Conservation (phyloP, 2,797 vertebrate species). For the Acrocephalus scirpaceus region DNA sequence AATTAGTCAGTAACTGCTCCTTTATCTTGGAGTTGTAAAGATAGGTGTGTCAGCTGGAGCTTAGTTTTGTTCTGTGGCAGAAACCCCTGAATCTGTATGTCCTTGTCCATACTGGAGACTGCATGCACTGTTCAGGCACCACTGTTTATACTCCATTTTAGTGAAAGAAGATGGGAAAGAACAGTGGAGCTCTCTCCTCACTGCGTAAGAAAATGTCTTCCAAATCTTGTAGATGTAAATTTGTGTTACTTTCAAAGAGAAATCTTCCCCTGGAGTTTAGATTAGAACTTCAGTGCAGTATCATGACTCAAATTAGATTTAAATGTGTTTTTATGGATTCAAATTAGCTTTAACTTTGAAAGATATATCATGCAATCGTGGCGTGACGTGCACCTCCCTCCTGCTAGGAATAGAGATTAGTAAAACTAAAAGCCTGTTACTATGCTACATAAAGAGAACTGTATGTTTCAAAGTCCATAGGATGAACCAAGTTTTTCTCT, state of each 20-base stretch:
- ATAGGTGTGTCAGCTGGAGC: background rate
- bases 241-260: slow-evolving; percentile 35
- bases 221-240: background rate
- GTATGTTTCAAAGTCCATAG: background rate
- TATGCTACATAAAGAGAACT: background rate
- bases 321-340: background rate
- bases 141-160: background rate
- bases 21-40: background rate
- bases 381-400: background rate
- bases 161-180: slow-evolving; percentile 35
- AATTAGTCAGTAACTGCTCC: background rate
- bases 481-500: background rate
- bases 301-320: background rate
- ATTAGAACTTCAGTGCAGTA: background rate
- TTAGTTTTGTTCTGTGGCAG: background rate
- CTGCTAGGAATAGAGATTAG: background rate
- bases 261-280: slow-evolving; percentile 24
- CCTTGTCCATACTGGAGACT: background rate
- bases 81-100: background rate
- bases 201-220: slow-evolving; percentile 26
- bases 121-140: background rate
- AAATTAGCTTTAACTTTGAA: background rate
- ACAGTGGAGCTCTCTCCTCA: background rate
- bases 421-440: background rate
- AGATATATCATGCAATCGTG: background rate